Evolutionary conservation across 2,797 vertebrate species (phyloP).

Genomic region (Gobionotothen gibberifrons): DNA sequence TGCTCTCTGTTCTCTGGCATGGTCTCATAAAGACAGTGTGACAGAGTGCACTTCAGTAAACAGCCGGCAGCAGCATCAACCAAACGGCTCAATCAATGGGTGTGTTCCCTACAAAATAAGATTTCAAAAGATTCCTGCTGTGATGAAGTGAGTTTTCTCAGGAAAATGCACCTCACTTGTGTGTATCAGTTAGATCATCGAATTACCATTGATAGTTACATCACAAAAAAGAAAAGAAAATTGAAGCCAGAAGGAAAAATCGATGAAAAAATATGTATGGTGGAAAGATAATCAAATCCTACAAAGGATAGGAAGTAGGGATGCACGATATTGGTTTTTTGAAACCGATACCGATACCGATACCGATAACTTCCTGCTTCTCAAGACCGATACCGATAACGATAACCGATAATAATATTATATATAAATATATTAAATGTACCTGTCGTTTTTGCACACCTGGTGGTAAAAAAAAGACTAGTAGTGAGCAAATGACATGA

Average conservation of each 20-base stretch:
- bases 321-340: too few relatives aligned
- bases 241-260: background rate
- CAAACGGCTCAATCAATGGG: conserved; percentile 10
- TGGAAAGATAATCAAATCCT: background rate
- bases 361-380: too few relatives aligned
- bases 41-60: conserved; percentile 3
- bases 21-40: background rate
- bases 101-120: conserved; percentile 1
- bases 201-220: background rate
- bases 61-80: background rate
- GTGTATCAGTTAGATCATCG: conserved; percentile 1
- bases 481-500: too few relatives aligned
- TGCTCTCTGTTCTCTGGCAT: conserved; percentile 6
- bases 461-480: too few relatives aligned
- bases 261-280: background rate
- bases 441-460: too few relatives aligned
- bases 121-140: conserved; percentile 36
- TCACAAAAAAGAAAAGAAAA: too few relatives aligned
- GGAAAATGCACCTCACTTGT: background rate
- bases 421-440: too few relatives aligned
- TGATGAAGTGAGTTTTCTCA: background rate
- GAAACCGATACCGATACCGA: too few relatives aligned
- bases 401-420: too few relatives aligned
- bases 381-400: too few relatives aligned
- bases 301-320: background rate